Evolutionary conservation across 2,888 invertebrate species (phyloP).

Genomic region (Boloria selene): DNA sequence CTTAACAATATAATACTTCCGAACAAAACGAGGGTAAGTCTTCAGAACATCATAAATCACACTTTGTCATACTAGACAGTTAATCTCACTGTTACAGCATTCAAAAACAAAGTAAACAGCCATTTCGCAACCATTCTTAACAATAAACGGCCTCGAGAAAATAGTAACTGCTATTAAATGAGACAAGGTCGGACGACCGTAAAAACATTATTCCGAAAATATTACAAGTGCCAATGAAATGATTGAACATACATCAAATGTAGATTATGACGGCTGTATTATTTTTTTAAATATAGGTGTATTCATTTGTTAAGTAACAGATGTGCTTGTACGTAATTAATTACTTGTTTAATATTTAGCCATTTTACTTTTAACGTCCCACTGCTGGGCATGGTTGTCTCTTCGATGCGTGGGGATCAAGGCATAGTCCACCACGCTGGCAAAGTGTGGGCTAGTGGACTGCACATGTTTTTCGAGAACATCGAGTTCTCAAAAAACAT

Average conservation of each 20-base stretch:
- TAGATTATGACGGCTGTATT: constrained; percentile 7
- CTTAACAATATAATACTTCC: too few relatives aligned
- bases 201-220: constrained; percentile 13
- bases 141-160: constrained; percentile 17
- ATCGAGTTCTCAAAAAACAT: too few relatives aligned
- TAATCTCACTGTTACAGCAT: neutral
- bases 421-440: too few relatives aligned
- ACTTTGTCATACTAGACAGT: too few relatives aligned
- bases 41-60: too few relatives aligned
- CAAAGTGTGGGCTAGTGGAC: too few relatives aligned
- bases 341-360: too few relatives aligned
- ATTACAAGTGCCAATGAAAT: constrained; percentile 16
- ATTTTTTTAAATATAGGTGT: constrained; percentile 8
- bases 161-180: constrained; percentile 17
- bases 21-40: too few relatives aligned
- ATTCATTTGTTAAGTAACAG: neutral
- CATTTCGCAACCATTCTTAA: constrained; percentile 11
- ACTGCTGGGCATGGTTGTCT: too few relatives aligned
- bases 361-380: too few relatives aligned
- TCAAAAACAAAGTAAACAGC: constrained; percentile 5
- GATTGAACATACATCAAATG: constrained; percentile 7
- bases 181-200: constrained; percentile 6
- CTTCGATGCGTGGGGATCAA: too few relatives aligned
- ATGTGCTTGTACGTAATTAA: neutral
- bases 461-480: too few relatives aligned